phyloP scores from a whole-genome alignment of 1,140 invertebrate species.

The Lordiphosa collinella region DNA sequence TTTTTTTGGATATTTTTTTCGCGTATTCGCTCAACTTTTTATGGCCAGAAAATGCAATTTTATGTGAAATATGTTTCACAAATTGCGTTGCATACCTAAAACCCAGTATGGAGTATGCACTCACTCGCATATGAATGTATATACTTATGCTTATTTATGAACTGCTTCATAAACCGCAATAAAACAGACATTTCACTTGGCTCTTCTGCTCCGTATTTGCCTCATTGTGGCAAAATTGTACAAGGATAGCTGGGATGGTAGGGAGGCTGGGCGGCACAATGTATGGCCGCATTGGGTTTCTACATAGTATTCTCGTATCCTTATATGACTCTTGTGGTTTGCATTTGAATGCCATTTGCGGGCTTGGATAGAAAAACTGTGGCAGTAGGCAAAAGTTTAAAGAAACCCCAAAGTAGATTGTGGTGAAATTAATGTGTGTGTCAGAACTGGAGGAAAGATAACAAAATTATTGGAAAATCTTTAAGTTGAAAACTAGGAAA shows the following conservation, averaged over 20 bases:
- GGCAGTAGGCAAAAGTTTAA: constrained; percentile 42
- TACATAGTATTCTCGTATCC: constrained; percentile 42
- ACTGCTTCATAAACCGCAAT: constrained; percentile 68
- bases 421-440: too few relatives aligned
- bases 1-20: constrained; percentile 6
- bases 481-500: too few relatives aligned
- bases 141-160: constrained; percentile 58
- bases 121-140: constrained; percentile 20
- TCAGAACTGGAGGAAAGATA: too few relatives aligned
- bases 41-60: constrained; percentile 44
- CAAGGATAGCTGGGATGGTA: neutral
- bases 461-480: too few relatives aligned
- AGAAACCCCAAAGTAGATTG: constrained; percentile 25
- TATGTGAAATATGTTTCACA: constrained; percentile 23
- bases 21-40: constrained; percentile 24
- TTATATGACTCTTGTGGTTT: constrained; percentile 65
- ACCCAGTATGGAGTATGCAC: constrained; percentile 6
- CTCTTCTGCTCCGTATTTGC: constrained; percentile 32
- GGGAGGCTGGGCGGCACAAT: constrained; percentile 28
- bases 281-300: constrained; percentile 51
- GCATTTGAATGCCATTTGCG: constrained; percentile 71
- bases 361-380: constrained; percentile 61
- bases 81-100: constrained; percentile 44
- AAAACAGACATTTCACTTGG: constrained; percentile 53
- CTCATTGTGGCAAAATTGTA: constrained; percentile 48